Conservation (phyloP, 2,888 invertebrate species). For the Zootermopsis nevadensis region DNA sequence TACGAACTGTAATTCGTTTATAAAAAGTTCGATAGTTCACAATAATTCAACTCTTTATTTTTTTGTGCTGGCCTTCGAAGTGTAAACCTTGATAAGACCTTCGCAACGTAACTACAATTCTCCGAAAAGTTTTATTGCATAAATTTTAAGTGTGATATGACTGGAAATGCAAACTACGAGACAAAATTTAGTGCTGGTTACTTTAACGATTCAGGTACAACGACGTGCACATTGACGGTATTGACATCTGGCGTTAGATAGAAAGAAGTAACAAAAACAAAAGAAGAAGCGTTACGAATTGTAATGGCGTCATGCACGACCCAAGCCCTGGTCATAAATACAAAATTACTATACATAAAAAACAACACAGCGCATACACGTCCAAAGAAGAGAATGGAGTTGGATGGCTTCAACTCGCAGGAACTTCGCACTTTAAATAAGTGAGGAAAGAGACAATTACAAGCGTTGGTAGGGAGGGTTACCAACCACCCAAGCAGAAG, state of each 20-base stretch:
- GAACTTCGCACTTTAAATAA: constrained; percentile 29
- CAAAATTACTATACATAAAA: constrained; percentile 33
- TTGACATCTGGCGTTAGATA: neutral
- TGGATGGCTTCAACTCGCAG: constrained; percentile 7
- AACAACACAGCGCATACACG: constrained; percentile 15
- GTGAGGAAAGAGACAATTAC: constrained; percentile 29
- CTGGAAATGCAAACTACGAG: too few relatives aligned
- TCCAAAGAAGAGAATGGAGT: constrained; percentile 33
- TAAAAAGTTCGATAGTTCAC: too few relatives aligned
- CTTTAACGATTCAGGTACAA: too few relatives aligned
- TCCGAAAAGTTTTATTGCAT: too few relatives aligned
- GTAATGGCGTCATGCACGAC: constrained; percentile 37
- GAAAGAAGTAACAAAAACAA: constrained; percentile 1
- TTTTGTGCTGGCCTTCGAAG: too few relatives aligned
- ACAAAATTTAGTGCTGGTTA: too few relatives aligned
- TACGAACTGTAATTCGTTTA: too few relatives aligned
- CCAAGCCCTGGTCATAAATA: constrained; percentile 1
- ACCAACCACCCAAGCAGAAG: constrained; percentile 15
- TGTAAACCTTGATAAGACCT: too few relatives aligned
- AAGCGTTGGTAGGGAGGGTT: neutral
- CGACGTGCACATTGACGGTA: neutral
- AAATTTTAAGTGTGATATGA: too few relatives aligned
- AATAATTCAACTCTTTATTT: too few relatives aligned
- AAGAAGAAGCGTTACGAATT: constrained; percentile 3
- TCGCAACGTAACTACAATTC: too few relatives aligned